These are phyloP conservation scores for Poecilia wingei DNA, from an alignment of 2,797 vertebrate species.

Conservation along the genomic window DNA sequence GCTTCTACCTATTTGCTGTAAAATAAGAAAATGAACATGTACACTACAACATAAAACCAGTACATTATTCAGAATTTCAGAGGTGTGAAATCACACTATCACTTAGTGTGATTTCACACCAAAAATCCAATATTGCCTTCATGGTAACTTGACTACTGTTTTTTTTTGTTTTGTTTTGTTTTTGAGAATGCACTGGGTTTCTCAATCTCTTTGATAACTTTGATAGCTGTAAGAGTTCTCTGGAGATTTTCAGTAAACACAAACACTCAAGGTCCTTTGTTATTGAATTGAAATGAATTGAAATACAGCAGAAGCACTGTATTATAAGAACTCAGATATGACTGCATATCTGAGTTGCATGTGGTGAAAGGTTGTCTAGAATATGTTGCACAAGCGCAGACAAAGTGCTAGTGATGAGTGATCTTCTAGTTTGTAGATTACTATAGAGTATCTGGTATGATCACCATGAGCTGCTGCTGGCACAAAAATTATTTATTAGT, in stretches of 20 bases:
- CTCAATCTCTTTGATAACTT: neutral
- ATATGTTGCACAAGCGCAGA: neutral
- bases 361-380: neutral
- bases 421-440: neutral
- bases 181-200: neutral
- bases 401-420: neutral
- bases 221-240: neutral
- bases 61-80: neutral
- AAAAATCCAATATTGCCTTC: neutral
- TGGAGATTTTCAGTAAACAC: neutral
- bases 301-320: too few relatives aligned
- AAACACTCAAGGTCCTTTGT: neutral
- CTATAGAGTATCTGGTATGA: neutral
- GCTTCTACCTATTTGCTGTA: neutral
- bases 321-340: too few relatives aligned
- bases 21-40: neutral
- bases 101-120: neutral
- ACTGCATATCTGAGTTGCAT: neutral
- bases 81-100: neutral
- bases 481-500: neutral
- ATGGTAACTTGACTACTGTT: neutral
- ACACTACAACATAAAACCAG: neutral
- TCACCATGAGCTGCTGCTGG: neutral
- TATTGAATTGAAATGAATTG: neutral
- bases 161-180: neutral